phyloP scores from a whole-genome alignment of 2,113 vertebrate genomes.

The Sinocyclocheilus grahami region DNA sequence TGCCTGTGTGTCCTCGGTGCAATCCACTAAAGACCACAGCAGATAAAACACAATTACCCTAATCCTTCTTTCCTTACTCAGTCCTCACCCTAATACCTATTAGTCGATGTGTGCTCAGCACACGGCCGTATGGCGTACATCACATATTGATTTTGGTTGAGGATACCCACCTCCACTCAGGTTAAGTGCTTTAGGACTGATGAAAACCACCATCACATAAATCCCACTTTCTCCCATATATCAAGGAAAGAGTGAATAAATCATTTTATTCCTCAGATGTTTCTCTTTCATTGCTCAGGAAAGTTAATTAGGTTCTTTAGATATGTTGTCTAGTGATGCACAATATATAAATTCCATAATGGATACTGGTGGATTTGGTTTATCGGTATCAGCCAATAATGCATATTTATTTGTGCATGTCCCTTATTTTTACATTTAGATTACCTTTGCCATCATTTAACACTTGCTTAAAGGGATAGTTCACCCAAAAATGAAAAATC shows the following conservation, averaged over 20 bases:
- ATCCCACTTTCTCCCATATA: constrained; percentile 31
- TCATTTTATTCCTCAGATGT: constrained; percentile 7
- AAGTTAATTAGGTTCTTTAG: constrained; percentile 20
- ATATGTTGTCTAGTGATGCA: background rate
- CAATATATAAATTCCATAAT: background rate
- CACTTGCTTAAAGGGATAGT: background rate
- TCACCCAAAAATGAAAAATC: no score
- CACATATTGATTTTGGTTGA: constrained; percentile 45
- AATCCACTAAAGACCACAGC: constrained; percentile 32
- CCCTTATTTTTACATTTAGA: background rate
- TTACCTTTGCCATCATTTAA: background rate
- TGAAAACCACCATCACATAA: constrained; percentile 28
- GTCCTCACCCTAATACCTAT: constrained; percentile 25
- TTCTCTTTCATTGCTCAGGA: constrained; percentile 19
- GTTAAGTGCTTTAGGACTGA: constrained; percentile 46
- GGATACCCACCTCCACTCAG: constrained; percentile 41
- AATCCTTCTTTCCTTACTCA: constrained; percentile 33
- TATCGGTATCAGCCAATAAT: background rate
- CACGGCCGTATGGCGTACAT: constrained; percentile 24
- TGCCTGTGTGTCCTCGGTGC: constrained; percentile 16
- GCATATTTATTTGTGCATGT: background rate
- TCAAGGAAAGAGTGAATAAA: background rate
- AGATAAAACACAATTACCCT: constrained; percentile 48
- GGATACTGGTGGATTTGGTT: background rate
- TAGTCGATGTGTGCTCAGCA: constrained; percentile 38